Evolutionary conservation across 1,140 invertebrate genomes (phyloP), one percentile per base, ranked within the genome.

Genomic region (Ctenoplectra terminalis): DNA sequence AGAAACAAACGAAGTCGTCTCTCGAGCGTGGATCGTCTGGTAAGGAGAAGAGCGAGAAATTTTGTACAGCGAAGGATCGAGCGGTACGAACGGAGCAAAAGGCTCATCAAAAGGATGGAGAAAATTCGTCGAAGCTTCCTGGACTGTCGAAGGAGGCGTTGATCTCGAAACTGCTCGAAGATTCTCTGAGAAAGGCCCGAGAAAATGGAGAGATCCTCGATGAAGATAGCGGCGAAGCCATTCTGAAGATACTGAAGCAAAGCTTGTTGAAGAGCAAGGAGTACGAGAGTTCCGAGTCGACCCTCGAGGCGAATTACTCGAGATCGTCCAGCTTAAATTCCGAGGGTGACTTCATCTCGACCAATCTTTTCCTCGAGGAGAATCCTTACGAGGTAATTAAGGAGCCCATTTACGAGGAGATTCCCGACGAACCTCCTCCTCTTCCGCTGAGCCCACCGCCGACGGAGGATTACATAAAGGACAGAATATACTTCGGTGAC

Each of bases 361-460:
- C 89, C 0, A 92, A 91, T 88, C 81, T 93, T 0, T 93, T 94
- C 58, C 78, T 93, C 94, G 88, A 97, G 95, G 94, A 94, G 76
- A 94, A 97, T 94, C 95, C 96, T 74, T 97, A 97, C 83, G 97
- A 97, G 90, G 95, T 96, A 29, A 97, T 97, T 40, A 94, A 96
- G 63, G 97, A 98, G 93, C 97, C 97, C 4, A 98, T 98, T 89
- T 98, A 98, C 90, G 97, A 98, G 93, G 97, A 98, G 93, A 97
- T 98, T 69, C 95, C 95, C 15, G 96, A 97, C 84, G 96, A 96
- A 85, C 97, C 97, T 13, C 97, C 96, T 26, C 96, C 96, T 9
- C 90, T 97, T 70, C 97, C 97, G 3, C 88, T 96, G 0, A 96
- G 96, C 85, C 96, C 96, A 15, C 96, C 97, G 8, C 97, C 87